Evolutionary conservation across 2,888 invertebrate genomes (phyloP).

Genomic region (Eilema sororculum): DNA sequence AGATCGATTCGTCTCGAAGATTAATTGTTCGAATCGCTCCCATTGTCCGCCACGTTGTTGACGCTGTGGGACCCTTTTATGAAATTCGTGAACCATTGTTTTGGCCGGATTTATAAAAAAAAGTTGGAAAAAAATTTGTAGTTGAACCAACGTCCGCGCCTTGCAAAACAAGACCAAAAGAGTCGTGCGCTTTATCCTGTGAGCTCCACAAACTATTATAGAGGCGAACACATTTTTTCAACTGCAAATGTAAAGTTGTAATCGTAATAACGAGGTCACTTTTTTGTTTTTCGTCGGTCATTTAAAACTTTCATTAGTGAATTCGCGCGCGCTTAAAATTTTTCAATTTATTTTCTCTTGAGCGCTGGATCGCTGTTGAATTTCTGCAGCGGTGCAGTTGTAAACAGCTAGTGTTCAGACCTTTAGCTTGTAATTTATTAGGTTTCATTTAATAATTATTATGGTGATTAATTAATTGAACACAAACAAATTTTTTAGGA

Average conservation of each 20-base stretch:
- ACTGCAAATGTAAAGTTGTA: constrained; percentile 65
- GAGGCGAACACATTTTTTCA: constrained; percentile 42
- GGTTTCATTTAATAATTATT: not conserved
- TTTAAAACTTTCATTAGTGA: constrained; percentile 86
- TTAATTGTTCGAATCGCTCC: constrained; percentile 79
- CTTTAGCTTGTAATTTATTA: not conserved
- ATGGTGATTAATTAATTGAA: not conserved
- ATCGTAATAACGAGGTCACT: constrained; percentile 81
- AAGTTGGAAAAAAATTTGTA: constrained; percentile 71
- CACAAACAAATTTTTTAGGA: not conserved
- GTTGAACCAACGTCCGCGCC: constrained; percentile 48
- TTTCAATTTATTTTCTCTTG: constrained; percentile 74
- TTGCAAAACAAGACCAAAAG: constrained; percentile 27
- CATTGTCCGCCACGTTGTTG: constrained; percentile 77
- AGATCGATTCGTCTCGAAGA: constrained; percentile 80
- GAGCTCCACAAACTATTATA: constrained; percentile 37
- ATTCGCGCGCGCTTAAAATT: constrained; percentile 73
- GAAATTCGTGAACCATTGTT: constrained; percentile 80
- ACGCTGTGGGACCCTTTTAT: constrained; percentile 78
- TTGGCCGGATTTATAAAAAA: constrained; percentile 78
- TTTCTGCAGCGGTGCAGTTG: constrained; percentile 27
- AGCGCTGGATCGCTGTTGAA: constrained; percentile 58
- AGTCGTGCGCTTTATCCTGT: constrained; percentile 49
- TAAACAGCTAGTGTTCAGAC: constrained; percentile 3
- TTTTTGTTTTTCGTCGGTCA: constrained; percentile 79